Conservation (phyloP, 1,140 invertebrate species). For the Leptonema lineaticorne region DNA sequence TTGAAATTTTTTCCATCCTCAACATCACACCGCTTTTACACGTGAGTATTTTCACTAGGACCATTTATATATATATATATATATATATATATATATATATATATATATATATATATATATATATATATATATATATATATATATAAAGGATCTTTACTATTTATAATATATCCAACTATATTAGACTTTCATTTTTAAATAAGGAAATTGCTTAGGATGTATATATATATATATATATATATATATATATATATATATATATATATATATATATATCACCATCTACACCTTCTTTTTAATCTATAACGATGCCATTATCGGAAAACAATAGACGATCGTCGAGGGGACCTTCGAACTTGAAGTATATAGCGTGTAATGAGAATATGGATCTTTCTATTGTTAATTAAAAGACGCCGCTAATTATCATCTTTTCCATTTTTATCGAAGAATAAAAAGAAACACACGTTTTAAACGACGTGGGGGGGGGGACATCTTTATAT, state of each 20-base stretch:
- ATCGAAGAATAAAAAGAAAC: too few species aligned
- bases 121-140: too few species aligned
- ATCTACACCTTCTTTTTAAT: slow-evolving; percentile 13
- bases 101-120: too few species aligned
- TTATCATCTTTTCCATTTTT: not conserved
- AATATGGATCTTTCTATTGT: not conserved
- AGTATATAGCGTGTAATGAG: not conserved
- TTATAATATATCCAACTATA: too few species aligned
- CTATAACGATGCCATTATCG: slow-evolving; percentile 19
- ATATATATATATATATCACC: too few species aligned
- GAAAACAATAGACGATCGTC: slow-evolving; percentile 15
- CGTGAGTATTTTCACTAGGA: too few species aligned
- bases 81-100: too few species aligned
- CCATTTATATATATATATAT: too few species aligned
- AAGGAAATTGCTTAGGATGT: not conserved
- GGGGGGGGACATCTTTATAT: not conserved
- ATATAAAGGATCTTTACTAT: too few species aligned
- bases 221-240: slow-evolving; percentile 8
- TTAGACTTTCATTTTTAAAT: not conserved
- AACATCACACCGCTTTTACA: too few species aligned
- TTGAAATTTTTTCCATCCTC: too few species aligned
- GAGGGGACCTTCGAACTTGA: not conserved
- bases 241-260: too few species aligned
- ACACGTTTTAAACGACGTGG: not conserved
- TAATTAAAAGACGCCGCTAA: slow-evolving; percentile 21